Conservation (phyloP, 2,113 vertebrate species). For the Peucedramus taeniatus region DNA sequence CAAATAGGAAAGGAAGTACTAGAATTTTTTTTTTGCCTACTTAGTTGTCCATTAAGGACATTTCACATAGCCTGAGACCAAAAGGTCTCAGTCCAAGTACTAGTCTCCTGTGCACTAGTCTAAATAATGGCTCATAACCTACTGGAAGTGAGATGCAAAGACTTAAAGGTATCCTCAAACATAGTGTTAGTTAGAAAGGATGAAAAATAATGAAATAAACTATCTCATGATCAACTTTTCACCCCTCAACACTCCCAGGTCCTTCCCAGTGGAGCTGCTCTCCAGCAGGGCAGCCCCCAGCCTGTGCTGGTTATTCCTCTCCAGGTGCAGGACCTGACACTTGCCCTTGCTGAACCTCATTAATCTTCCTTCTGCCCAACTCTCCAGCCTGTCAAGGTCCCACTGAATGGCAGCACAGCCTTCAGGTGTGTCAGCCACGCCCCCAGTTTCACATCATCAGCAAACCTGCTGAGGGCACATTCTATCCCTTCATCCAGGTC, state of each 20-base stretch:
- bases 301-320: not conserved
- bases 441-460: not conserved
- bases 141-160: not conserved
- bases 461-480: not conserved
- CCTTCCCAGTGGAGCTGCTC: not conserved
- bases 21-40: not conserved
- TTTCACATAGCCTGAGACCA: not conserved
- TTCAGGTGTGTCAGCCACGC: not conserved
- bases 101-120: not conserved
- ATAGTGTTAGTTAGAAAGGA: not conserved
- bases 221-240: not conserved
- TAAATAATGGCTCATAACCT: not conserved
- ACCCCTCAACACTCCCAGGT: not conserved
- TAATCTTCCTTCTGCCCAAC: not conserved
- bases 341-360: not conserved
- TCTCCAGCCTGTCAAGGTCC: not conserved
- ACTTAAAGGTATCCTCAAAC: not conserved
- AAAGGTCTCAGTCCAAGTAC: not conserved
- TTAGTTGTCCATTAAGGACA: not conserved
- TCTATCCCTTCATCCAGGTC: not conserved
- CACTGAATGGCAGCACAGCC: not conserved
- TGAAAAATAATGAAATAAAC: not conserved
- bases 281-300: not conserved
- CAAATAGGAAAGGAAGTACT: not conserved
- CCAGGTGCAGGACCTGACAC: rapidly evolving